Conservation (phyloP, 2,797 vertebrate genomes). For the Hemibagrus guttatus region DNA sequence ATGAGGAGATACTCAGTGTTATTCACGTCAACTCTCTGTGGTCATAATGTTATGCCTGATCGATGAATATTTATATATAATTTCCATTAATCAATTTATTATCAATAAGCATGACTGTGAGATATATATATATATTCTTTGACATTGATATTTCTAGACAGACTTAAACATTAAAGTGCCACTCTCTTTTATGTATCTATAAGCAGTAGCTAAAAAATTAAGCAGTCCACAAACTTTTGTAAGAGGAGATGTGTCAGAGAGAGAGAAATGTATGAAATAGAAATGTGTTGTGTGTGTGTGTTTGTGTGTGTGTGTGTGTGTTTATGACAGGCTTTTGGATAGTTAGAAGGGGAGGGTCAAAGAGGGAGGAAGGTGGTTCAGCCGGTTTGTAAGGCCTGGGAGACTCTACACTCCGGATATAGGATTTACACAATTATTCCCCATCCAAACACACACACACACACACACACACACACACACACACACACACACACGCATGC, state of each 20-base stretch:
- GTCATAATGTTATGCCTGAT: too few species aligned
- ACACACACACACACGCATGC: conserved; percentile 43
- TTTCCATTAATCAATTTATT: not conserved
- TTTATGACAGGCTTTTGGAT: conserved; percentile 17
- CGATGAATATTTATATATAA: not conserved
- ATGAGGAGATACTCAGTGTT: too few species aligned
- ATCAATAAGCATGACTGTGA: not conserved
- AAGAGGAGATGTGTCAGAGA: too few species aligned
- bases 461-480: conserved; percentile 44
- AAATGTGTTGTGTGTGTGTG: not conserved
- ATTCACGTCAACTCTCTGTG: too few species aligned
- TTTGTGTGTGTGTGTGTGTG: conserved; percentile 16
- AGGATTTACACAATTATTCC: conserved; percentile 68
- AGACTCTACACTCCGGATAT: conserved; percentile 71
- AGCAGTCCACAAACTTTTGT: too few species aligned
- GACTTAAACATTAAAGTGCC: not conserved
- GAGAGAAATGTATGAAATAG: too few species aligned
- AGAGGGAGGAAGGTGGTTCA: conserved; percentile 31
- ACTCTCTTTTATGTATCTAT: too few species aligned
- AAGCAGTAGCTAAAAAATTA: too few species aligned
- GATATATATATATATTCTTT: too few species aligned
- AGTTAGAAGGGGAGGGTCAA: conserved; percentile 21
- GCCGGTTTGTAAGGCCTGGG: conserved; percentile 65
- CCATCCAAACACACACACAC: conserved; percentile 45
- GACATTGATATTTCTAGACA: not conserved